Evolutionary conservation across 2,888 invertebrate species (phyloP).

Genomic region (Nymphalis c-album): DNA sequence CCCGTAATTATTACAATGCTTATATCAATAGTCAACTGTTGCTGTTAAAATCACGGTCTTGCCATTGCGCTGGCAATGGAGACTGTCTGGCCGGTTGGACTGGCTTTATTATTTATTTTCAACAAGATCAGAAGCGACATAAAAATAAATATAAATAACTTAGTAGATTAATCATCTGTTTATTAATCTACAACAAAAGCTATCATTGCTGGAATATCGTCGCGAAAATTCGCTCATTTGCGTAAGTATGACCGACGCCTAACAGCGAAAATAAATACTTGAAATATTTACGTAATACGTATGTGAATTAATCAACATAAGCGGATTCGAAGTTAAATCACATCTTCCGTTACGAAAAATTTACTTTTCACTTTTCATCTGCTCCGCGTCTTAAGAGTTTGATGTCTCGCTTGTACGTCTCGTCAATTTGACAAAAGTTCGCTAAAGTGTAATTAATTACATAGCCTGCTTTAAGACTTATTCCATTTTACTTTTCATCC

Average conservation of each 20-base stretch:
- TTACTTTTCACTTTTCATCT: not conserved
- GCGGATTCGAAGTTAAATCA: conserved; percentile 11
- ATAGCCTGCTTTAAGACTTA: not conserved
- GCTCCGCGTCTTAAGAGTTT: conserved; percentile 11
- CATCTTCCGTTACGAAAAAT: conserved; percentile 14
- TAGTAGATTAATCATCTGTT: too few species aligned
- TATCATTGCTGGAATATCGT: too few species aligned
- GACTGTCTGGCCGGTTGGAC: too few species aligned
- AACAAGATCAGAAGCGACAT: too few species aligned
- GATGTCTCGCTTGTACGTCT: not conserved
- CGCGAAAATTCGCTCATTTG: not conserved
- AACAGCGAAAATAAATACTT: not conserved
- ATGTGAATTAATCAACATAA: not conserved
- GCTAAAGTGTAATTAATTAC: not conserved
- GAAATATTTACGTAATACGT: not conserved
- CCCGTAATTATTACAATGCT: too few species aligned
- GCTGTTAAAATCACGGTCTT: too few species aligned
- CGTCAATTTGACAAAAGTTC: conserved; percentile 4
- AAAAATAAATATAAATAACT: too few species aligned
- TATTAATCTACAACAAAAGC: too few species aligned
- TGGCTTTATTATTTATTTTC: too few species aligned
- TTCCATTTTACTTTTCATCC: not conserved
- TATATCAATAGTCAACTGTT: too few species aligned
- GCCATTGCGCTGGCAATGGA: too few species aligned
- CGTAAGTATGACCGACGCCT: too few species aligned